Evolutionary conservation across 2,113 vertebrate species (phyloP).

Genomic region (Sturnus vulgaris): DNA sequence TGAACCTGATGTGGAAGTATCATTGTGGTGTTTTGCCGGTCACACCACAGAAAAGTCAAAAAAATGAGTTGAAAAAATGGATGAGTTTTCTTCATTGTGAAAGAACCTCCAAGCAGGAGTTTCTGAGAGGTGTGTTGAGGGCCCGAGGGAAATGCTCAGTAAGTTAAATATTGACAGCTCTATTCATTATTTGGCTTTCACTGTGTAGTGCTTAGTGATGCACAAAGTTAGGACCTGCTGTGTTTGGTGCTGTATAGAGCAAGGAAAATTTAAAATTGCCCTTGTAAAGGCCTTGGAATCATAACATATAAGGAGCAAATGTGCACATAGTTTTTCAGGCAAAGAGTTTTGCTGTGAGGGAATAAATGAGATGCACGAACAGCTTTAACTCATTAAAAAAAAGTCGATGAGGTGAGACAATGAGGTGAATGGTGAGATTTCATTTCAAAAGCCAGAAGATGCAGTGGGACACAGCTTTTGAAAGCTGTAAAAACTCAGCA

Average conservation of each 20-base stretch:
- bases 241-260: neutral
- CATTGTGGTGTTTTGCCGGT: neutral
- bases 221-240: neutral
- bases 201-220: neutral
- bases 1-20: neutral
- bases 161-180: slow-evolving; percentile 24
- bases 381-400: neutral
- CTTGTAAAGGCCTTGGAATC: neutral
- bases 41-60: neutral
- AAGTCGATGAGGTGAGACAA: neutral
- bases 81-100: neutral
- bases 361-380: neutral
- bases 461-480: neutral
- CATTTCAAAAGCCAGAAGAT: neutral
- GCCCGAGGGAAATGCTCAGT: neutral
- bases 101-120: neutral
- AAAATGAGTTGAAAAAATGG: slow-evolving; percentile 1
- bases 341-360: neutral
- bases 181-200: neutral
- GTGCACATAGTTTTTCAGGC: neutral
- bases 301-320: neutral
- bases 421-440: neutral
- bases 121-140: neutral
- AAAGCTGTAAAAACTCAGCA: neutral
- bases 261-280: neutral